Conservation (phyloP, 2,113 vertebrate genomes). For the Ivindomyrus marchei region DNA sequence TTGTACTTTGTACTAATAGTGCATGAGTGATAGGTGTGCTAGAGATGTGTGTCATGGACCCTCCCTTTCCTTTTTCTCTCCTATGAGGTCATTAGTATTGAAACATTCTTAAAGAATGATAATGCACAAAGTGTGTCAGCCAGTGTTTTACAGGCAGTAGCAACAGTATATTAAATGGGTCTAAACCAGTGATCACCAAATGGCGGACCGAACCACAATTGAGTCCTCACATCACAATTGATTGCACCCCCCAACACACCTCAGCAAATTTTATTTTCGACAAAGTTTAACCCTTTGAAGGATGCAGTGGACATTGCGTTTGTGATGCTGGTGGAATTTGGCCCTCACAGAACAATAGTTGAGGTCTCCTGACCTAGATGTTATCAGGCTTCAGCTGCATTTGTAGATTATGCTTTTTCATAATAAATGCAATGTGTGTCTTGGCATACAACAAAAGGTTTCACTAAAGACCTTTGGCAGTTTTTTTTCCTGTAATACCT, state of each 20-base stretch:
- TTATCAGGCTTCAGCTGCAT: background rate
- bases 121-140: background rate
- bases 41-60: background rate
- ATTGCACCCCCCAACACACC: background rate
- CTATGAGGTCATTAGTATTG: background rate
- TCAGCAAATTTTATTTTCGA: background rate
- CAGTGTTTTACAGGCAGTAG: background rate
- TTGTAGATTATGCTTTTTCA: background rate
- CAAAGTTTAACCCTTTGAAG: background rate
- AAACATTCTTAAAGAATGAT: constrained; percentile 7
- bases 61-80: background rate
- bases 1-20: background rate
- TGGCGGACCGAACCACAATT: background rate
- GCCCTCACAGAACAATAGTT: background rate
- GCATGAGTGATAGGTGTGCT: background rate
- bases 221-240: background rate
- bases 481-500: background rate
- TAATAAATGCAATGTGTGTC: background rate
- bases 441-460: background rate
- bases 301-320: background rate
- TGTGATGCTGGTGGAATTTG: background rate
- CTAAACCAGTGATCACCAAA: background rate
- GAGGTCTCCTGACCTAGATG: background rate
- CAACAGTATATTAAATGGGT: background rate
- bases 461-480: background rate